These are phyloP conservation scores for Volucella zonaria DNA, from an alignment of 2,888 invertebrate genomes.

Conservation along the genomic window DNA sequence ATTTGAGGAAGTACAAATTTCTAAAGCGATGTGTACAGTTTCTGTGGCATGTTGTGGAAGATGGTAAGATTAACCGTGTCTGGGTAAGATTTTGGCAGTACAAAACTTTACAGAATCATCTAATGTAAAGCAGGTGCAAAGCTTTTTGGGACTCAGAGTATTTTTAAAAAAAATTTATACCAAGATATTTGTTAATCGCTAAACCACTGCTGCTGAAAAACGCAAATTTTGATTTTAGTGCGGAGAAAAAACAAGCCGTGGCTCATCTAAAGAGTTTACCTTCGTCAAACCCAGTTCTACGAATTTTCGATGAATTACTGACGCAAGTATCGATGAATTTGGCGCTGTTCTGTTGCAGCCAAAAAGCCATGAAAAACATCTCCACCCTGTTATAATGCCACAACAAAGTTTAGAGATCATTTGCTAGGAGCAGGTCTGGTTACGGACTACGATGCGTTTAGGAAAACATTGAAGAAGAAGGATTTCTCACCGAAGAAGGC, in stretches of 20 bases:
- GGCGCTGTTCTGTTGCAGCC: too few relatives aligned
- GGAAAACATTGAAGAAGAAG: too few relatives aligned
- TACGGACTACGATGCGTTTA: neutral
- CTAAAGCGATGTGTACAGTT: neutral
- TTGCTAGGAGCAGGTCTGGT: neutral
- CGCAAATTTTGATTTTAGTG: neutral
- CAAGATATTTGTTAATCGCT: too few relatives aligned
- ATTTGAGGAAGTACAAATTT: too few relatives aligned
- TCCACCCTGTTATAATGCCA: neutral
- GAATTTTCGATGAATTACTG: slow-evolving; percentile 3
- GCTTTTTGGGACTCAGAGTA: too few relatives aligned
- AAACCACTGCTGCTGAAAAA: too few relatives aligned
- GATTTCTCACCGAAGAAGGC: too few relatives aligned
- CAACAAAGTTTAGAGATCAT: neutral
- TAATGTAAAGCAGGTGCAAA: too few relatives aligned
- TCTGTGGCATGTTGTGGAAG: neutral
- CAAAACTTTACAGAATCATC: too few relatives aligned
- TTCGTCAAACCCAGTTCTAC: neutral
- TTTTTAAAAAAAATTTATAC: too few relatives aligned
- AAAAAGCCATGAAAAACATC: neutral
- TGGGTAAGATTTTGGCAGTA: too few relatives aligned
- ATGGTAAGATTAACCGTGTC: too few relatives aligned
- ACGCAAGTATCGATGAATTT: neutral
- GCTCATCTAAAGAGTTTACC: neutral
- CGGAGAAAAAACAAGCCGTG: neutral